phyloP scores from a whole-genome alignment of 1,140 invertebrate genomes.

The Drosophila nigromelanica region DNA sequence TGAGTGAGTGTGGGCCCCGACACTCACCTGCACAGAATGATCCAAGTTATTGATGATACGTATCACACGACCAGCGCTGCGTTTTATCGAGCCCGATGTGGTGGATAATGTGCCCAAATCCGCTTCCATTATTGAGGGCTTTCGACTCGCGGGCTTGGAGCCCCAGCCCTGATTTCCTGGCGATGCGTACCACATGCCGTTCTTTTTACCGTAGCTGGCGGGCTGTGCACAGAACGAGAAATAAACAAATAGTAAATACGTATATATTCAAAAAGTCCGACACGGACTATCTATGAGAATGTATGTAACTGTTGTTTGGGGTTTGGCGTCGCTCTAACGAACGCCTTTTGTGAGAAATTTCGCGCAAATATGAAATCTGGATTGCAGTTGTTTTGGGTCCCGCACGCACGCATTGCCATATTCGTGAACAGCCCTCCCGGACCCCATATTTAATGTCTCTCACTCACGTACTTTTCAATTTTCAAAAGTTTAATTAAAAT shows the following conservation, averaged over 20 bases:
- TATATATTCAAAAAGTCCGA: conserved; percentile 55
- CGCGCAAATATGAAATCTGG: conserved; percentile 76
- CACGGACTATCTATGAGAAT: conserved; percentile 32
- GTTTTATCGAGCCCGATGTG: conserved; percentile 88
- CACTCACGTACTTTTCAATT: conserved; percentile 1
- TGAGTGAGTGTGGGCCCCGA: background rate
- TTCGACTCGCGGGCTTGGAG: conserved; percentile 86
- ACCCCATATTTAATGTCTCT: conserved; percentile 5
- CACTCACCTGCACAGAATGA: conserved; percentile 92
- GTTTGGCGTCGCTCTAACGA: conserved; percentile 24
- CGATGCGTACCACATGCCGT: conserved; percentile 92
- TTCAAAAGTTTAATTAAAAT: too few relatives aligned
- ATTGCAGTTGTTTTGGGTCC: conserved; percentile 81
- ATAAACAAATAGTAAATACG: conserved; percentile 71
- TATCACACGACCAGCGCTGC: conserved; percentile 93
- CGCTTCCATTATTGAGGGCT: conserved; percentile 90
- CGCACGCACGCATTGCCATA: conserved; percentile 57
- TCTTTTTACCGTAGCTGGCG: conserved; percentile 94
- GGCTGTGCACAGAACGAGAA: conserved; percentile 85
- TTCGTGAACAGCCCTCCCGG: conserved; percentile 24
- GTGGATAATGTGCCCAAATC: conserved; percentile 87
- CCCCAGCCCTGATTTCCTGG: conserved; percentile 86
- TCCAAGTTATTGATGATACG: conserved; percentile 96
- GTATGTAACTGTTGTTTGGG: conserved; percentile 7
- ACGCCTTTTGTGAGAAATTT: conserved; percentile 62